Conservation (phyloP, 2,888 invertebrate species). For the Trilocha varians region DNA sequence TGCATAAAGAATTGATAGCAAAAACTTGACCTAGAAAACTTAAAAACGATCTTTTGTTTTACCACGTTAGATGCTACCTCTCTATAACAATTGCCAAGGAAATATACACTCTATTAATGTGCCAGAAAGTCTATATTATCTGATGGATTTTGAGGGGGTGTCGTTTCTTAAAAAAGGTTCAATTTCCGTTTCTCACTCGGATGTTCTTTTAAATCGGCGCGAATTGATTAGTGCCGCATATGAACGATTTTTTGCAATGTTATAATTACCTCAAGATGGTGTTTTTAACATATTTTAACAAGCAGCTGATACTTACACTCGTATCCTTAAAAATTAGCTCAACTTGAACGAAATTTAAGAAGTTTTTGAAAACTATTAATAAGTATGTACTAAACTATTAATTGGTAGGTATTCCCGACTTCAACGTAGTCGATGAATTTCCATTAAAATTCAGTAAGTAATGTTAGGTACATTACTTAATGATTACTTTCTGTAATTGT, state of each 20-base stretch:
- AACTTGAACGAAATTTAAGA: no score
- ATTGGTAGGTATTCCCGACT: no score
- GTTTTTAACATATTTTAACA: conserved; percentile 45
- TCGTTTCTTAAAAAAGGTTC: conserved; percentile 51
- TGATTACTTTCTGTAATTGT: no score
- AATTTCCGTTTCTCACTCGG: conserved; percentile 65
- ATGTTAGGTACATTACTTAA: no score
- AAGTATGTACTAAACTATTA: no score
- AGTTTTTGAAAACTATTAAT: no score
- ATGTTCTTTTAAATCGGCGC: conserved; percentile 66
- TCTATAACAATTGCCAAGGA: neutral
- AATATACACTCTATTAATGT: conserved; percentile 17
- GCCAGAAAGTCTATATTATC: conserved; percentile 13
- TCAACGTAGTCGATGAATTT: no score
- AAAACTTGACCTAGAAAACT: conserved; percentile 68
- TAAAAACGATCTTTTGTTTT: conserved; percentile 24
- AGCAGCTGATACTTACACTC: conserved; percentile 46
- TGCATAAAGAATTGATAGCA: conserved; percentile 68
- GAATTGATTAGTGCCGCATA: conserved; percentile 61
- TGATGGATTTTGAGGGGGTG: conserved; percentile 3
- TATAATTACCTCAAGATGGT: conserved; percentile 44
- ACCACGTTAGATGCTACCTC: conserved; percentile 2
- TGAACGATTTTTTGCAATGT: conserved; percentile 50
- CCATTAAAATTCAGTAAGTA: no score
- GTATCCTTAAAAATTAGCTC: no score